A percentile compares a stretch with the other conserved stretches of the same genome.
These are phyloP conservation scores for Rhorus exstirpatorius DNA, from an alignment of 2,888 invertebrate species.

Conservation along the genomic window DNA sequence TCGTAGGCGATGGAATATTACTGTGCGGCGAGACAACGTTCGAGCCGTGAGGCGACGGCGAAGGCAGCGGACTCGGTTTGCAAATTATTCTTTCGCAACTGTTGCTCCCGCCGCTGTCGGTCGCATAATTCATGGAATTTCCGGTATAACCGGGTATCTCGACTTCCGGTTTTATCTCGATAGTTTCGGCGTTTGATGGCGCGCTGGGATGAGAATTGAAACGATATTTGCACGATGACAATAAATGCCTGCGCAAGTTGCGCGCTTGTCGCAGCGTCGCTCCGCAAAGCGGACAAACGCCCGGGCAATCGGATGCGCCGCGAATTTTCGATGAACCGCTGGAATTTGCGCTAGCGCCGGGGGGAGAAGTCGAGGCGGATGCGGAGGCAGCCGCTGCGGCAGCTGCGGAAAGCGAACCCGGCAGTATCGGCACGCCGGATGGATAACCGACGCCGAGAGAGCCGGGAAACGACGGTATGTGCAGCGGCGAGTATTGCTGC, in stretches of 20 bases:
- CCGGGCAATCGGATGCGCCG: constrained; percentile 89
- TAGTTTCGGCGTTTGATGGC: constrained; percentile 76
- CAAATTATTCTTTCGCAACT: constrained; percentile 84
- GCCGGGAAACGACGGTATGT: constrained; percentile 84
- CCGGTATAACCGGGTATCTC: constrained; percentile 77
- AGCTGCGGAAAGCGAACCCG: constrained; percentile 39
- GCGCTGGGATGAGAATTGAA: constrained; percentile 80
- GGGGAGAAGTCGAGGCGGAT: constrained; percentile 64
- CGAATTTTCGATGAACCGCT: constrained; percentile 86
- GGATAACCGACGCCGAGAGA: constrained; percentile 78
- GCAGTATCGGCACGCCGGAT: constrained; percentile 65
- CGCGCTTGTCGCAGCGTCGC: constrained; percentile 88
- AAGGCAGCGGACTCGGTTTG: constrained; percentile 82
- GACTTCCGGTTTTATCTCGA: constrained; percentile 83
- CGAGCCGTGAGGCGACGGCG: constrained; percentile 78
- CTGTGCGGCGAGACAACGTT: constrained; percentile 81
- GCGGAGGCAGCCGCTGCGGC: constrained; percentile 67
- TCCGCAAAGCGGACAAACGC: constrained; percentile 88
- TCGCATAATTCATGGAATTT: constrained; percentile 75
- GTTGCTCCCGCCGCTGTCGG: constrained; percentile 78
- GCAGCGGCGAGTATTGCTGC: constrained; percentile 84
- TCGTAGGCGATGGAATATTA: constrained; percentile 81
- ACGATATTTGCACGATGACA: constrained; percentile 85
- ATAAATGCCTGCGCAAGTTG: constrained; percentile 88
- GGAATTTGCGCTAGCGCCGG: constrained; percentile 38